Evolutionary conservation across 1,140 invertebrate species (phyloP).

Genomic region (Leptonema lineaticorne): DNA sequence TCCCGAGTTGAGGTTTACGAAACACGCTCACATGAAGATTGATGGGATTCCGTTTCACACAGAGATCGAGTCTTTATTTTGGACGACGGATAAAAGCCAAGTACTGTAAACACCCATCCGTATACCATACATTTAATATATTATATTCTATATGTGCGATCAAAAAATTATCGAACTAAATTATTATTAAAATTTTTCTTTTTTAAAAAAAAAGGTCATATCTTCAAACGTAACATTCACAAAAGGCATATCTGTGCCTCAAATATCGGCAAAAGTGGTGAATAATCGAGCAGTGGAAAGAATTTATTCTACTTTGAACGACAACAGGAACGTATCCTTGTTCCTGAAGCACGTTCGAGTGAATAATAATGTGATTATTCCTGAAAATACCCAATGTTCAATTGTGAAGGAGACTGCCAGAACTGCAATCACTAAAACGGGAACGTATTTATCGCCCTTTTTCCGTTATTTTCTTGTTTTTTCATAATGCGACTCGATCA

Average conservation of each 20-base stretch:
- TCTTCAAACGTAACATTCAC: slow-evolving; percentile 28
- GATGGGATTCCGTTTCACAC: slow-evolving; percentile 31
- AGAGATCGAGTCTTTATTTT: slow-evolving; percentile 32
- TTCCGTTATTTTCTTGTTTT: too few species aligned
- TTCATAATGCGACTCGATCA: too few species aligned
- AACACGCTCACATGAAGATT: slow-evolving; percentile 28
- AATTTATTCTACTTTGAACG: slow-evolving; percentile 29
- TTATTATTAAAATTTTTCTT: too few species aligned
- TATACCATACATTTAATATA: neutral
- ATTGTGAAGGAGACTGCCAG: slow-evolving; percentile 26
- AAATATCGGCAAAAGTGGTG: slow-evolving; percentile 27
- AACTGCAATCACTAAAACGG: slow-evolving; percentile 29
- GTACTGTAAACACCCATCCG: slow-evolving; percentile 7
- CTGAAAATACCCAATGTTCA: slow-evolving; percentile 26
- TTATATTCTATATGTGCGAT: neutral
- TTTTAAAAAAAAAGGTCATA: slow-evolving; percentile 28
- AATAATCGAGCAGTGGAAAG: slow-evolving; percentile 23
- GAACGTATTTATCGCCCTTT: slow-evolving; percentile 22
- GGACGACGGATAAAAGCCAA: slow-evolving; percentile 37
- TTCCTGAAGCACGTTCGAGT: slow-evolving; percentile 31
- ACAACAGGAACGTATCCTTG: slow-evolving; percentile 29
- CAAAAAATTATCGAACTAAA: too few species aligned
- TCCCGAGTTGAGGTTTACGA: slow-evolving; percentile 31
- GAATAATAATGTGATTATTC: slow-evolving; percentile 20
- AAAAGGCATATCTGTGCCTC: slow-evolving; percentile 30